Evolutionary conservation across 2,888 invertebrate genomes (phyloP).

Genomic region (Spatulosminthurus flaviceps): DNA sequence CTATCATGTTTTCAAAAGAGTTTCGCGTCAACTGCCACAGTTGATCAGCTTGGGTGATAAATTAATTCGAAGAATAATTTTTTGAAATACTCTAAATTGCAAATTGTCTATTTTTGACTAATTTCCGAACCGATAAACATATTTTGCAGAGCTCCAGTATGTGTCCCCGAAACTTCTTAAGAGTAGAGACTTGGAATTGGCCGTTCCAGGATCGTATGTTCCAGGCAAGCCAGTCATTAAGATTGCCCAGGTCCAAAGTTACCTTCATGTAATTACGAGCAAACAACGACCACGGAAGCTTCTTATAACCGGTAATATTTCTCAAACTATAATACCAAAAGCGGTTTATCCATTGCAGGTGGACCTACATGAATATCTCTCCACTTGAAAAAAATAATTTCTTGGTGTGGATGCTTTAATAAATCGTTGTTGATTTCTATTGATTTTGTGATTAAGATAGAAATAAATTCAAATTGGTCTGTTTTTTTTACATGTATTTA

Average conservation of each 20-base stretch:
- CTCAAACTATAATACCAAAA: not conserved
- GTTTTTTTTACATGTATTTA: no score
- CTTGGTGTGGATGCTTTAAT: no score
- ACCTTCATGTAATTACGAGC: conserved; percentile 94
- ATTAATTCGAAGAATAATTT: not conserved
- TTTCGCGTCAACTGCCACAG: conserved; percentile 93
- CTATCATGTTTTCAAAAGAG: conserved; percentile 97
- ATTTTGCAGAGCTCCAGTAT: conserved; percentile 92
- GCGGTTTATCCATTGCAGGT: not conserved
- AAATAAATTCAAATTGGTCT: not conserved
- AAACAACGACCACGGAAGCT: conserved; percentile 97
- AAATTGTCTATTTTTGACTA: no score
- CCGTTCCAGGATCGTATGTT: conserved; percentile 97
- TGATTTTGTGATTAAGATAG: not conserved
- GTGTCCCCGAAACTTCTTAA: conserved; percentile 91
- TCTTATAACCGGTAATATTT: conserved; percentile 76
- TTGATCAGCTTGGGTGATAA: conserved; percentile 77
- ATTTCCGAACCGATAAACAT: no score
- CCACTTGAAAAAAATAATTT: no score
- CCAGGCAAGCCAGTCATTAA: conserved; percentile 89
- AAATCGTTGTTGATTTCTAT: no score
- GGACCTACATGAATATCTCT: no score
- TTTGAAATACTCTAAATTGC: not conserved
- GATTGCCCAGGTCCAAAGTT: conserved; percentile 89
- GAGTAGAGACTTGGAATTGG: conserved; percentile 92